phyloP scores from a whole-genome alignment of 2,113 vertebrate genomes.

The Eleginops maclovinus region DNA sequence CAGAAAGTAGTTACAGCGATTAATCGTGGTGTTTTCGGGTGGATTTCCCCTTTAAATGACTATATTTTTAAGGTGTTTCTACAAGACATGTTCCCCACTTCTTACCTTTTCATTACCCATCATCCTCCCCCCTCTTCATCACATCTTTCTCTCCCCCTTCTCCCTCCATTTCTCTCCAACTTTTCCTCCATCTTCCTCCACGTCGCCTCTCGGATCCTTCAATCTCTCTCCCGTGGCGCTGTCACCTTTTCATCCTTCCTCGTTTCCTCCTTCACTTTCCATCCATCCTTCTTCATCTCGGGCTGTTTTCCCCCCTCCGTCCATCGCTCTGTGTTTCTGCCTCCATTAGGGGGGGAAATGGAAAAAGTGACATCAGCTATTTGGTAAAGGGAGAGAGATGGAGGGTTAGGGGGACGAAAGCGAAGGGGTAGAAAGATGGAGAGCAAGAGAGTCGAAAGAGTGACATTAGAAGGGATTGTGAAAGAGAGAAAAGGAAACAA shows the following conservation, averaged over 20 bases:
- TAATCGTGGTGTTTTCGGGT: background rate
- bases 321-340: constrained; percentile 72
- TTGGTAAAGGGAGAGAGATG: constrained; percentile 79
- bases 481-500: constrained; percentile 42
- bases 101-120: constrained; percentile 42
- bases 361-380: constrained; percentile 83
- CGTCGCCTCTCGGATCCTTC: constrained; percentile 38
- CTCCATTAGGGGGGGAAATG: constrained; percentile 80
- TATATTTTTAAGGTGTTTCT: constrained; percentile 15
- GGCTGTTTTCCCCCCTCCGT: constrained; percentile 40
- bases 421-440: constrained; percentile 18
- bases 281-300: constrained; percentile 75
- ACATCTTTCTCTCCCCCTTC: background rate
- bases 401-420: constrained; percentile 18
- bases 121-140: constrained; percentile 15
- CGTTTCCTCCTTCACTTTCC: constrained; percentile 60
- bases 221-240: constrained; percentile 40
- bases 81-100: constrained; percentile 19
- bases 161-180: background rate
- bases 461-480: constrained; percentile 51
- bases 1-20: background rate
- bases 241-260: constrained; percentile 69
- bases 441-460: constrained; percentile 45
- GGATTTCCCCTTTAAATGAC: constrained; percentile 28
- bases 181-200: constrained; percentile 28